Conservation (phyloP, 2,113 vertebrate species). For the Tursiops truncatus region DNA sequence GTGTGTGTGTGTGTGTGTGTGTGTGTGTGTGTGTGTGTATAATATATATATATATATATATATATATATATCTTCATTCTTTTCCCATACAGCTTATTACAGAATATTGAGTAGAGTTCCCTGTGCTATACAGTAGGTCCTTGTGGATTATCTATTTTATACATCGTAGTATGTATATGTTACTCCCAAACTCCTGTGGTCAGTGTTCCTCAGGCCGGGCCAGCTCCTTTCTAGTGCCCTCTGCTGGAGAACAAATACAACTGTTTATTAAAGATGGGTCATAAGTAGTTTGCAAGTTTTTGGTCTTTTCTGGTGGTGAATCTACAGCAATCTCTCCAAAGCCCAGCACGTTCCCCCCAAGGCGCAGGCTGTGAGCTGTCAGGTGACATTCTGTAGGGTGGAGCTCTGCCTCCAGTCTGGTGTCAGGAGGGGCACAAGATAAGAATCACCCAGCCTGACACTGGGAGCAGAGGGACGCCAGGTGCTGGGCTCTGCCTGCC, state of each 20-base stretch:
- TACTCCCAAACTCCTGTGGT: not conserved
- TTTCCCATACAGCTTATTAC: not conserved
- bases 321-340: not conserved
- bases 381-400: not conserved
- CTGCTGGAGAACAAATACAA: constrained; percentile 37
- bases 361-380: not conserved
- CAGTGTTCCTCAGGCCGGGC: not conserved
- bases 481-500: not conserved
- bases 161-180: not conserved
- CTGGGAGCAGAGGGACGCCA: not conserved
- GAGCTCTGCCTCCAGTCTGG: not conserved
- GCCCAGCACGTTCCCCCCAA: not conserved
- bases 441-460: not conserved
- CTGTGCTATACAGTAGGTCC: not conserved
- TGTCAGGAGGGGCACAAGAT: not conserved
- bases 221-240: constrained; percentile 48
- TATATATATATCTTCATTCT: not conserved
- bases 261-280: not conserved
- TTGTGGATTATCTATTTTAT: not conserved
- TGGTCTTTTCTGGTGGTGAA: not conserved
- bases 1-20: too few relatives aligned
- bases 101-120: not conserved
- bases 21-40: too few relatives aligned
- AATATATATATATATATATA: too few relatives aligned
- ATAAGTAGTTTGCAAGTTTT: not conserved